Conservation (phyloP, 2,888 invertebrate genomes). For the Folsomia manolachei region DNA sequence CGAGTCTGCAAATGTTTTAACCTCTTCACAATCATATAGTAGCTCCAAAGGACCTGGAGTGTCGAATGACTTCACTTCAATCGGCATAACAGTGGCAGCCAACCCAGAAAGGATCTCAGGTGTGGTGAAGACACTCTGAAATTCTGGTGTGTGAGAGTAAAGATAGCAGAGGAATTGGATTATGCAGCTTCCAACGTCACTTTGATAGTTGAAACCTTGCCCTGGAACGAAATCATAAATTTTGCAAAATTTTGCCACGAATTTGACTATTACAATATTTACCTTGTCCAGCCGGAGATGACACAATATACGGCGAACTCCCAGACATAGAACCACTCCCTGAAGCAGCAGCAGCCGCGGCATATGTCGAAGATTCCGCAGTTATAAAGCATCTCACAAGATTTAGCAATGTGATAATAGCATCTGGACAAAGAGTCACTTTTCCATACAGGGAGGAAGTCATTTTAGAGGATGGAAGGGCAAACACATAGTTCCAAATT, state of each 20-base stretch:
- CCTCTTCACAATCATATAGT: conserved; percentile 26
- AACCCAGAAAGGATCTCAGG: conserved; percentile 83
- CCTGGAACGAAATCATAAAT: too few relatives aligned
- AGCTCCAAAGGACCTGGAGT: not conserved
- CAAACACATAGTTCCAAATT: conserved; percentile 94
- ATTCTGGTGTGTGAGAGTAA: conserved; percentile 92
- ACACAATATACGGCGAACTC: not conserved
- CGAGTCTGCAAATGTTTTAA: conserved; percentile 25
- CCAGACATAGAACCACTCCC: not conserved
- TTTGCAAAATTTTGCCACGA: not conserved
- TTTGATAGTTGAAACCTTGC: conserved; percentile 22
- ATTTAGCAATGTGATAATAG: conserved; percentile 79
- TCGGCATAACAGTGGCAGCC: conserved; percentile 80
- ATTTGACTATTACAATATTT: not conserved
- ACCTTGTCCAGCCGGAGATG: conserved; percentile 8
- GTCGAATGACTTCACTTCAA: conserved; percentile 32
- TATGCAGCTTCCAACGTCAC: conserved; percentile 52
- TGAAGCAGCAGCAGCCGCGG: too few relatives aligned
- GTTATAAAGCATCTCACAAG: conserved; percentile 42
- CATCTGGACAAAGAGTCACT: conserved; percentile 83
- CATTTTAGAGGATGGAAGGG: conserved; percentile 62
- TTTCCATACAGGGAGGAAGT: conserved; percentile 67
- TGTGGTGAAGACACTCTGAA: conserved; percentile 86
- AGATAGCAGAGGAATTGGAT: conserved; percentile 84
- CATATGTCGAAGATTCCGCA: conserved; percentile 25